These are phyloP conservation scores for Mastacembelus armatus DNA, from an alignment of 2,797 vertebrate genomes.

Conservation along the genomic window DNA sequence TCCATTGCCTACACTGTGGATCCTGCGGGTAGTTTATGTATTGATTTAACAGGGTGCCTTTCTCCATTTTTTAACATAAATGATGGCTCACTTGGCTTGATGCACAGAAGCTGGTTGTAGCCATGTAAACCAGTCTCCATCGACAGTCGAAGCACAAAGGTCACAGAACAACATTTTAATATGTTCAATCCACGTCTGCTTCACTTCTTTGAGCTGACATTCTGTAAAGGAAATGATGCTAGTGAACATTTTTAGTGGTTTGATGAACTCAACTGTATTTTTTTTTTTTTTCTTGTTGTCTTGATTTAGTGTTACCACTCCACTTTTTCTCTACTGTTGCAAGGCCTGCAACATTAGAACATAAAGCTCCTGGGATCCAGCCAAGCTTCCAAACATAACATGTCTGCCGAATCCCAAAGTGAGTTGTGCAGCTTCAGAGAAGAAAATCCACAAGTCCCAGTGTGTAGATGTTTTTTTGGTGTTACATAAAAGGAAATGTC, in stretches of 20 bases:
- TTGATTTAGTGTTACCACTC: conserved; percentile 47
- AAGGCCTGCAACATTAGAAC: conserved; percentile 62
- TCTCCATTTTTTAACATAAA: conserved; percentile 81
- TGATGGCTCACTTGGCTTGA: conserved; percentile 76
- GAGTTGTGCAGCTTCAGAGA: conserved; percentile 41
- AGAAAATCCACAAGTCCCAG: conserved; percentile 45
- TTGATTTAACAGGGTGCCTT: conserved; percentile 81
- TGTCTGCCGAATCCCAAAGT: conserved; percentile 28
- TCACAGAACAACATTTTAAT: conserved; percentile 35
- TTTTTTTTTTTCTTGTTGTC: conserved; percentile 19
- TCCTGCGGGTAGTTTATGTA: conserved; percentile 82
- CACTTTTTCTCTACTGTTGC: conserved; percentile 40
- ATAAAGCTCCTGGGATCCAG: conserved; percentile 58
- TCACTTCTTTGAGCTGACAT: conserved; percentile 20
- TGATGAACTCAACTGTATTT: conserved; percentile 31
- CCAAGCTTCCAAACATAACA: conserved; percentile 50
- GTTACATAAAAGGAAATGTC: conserved; percentile 25
- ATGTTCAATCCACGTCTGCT: conserved; percentile 39
- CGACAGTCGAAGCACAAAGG: conserved; percentile 51
- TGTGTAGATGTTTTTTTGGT: conserved; percentile 33
- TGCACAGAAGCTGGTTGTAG: conserved; percentile 36
- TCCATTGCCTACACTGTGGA: conserved; percentile 74
- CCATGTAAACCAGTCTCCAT: conserved; percentile 40
- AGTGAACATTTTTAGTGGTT: conserved; percentile 2
- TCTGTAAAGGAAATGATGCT: not conserved